These are phyloP conservation scores for Phataginus tetradactyla DNA, from an alignment of 2,797 vertebrate genomes.

Conservation along the genomic window DNA sequence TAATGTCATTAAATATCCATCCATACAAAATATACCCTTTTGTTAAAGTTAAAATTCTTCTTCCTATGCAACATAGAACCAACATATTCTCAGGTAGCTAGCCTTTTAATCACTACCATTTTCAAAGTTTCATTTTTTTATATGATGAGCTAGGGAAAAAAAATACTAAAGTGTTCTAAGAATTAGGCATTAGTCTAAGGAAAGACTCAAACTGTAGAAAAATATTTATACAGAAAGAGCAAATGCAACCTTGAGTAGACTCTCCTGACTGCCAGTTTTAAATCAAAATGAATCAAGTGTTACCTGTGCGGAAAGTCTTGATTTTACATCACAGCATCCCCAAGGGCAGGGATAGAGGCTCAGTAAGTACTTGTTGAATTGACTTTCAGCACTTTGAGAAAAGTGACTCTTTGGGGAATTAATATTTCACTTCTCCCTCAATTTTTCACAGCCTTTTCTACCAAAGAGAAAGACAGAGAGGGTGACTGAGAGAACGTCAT, in stretches of 20 bases:
- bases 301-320: slow-evolving; percentile 62
- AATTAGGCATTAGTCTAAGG: not conserved
- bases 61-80: not conserved
- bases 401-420: slow-evolving; percentile 44
- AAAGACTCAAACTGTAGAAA: slow-evolving; percentile 28
- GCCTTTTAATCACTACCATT: not conserved
- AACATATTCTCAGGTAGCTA: not conserved
- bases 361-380: slow-evolving; percentile 73
- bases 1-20: not conserved
- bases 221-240: slow-evolving; percentile 65
- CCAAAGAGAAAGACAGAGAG: not conserved
- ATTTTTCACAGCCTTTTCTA: slow-evolving; percentile 29
- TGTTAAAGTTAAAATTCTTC: slow-evolving; percentile 9
- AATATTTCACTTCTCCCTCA: slow-evolving; percentile 36
- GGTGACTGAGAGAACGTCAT: not conserved
- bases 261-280: slow-evolving; percentile 56
- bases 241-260: slow-evolving; percentile 58
- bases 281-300: slow-evolving; percentile 75
- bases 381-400: slow-evolving; percentile 59
- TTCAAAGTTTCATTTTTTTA: slow-evolving; percentile 8
- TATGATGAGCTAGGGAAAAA: not conserved
- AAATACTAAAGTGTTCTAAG: not conserved
- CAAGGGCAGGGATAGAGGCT: slow-evolving; percentile 60
- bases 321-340: slow-evolving; percentile 60
- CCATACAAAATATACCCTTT: not conserved